Conservation (phyloP, 2,113 vertebrate genomes). For the Xiphias gladius region DNA sequence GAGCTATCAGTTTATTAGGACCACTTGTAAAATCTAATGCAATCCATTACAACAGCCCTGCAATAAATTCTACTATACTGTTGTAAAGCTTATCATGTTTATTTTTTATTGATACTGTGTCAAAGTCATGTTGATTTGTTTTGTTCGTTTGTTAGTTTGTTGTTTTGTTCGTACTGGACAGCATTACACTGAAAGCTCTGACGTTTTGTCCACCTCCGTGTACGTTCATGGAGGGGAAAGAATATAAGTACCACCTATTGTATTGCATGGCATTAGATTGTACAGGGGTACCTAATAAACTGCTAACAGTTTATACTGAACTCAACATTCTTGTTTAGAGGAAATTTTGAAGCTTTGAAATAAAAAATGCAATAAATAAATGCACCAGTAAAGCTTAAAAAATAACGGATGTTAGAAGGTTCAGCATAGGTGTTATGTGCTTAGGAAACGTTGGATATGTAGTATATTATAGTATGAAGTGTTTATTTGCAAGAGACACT, state of each 20-base stretch:
- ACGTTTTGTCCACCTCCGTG: not conserved
- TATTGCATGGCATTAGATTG: not conserved
- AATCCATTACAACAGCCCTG: constrained; percentile 13
- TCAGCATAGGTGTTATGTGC: not conserved
- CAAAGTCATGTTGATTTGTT: constrained; percentile 5
- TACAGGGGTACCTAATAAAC: not conserved
- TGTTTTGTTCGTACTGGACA: not conserved
- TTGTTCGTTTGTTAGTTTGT: not conserved
- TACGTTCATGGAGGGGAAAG: not conserved
- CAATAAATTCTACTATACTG: constrained; percentile 18
- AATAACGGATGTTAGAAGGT: not conserved
- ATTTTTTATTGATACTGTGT: not conserved
- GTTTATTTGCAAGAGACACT: not conserved
- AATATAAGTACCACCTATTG: not conserved
- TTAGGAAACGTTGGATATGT: not conserved
- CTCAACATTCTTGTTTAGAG: not conserved
- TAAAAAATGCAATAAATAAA: not conserved
- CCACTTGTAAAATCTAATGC: constrained; percentile 10
- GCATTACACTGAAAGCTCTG: not conserved
- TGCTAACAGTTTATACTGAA: not conserved
- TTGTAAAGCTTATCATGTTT: not conserved
- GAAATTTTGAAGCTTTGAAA: not conserved
- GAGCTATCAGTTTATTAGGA: constrained; percentile 48
- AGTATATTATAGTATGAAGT: no score
- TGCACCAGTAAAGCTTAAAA: not conserved